Conservation (phyloP, 2,113 vertebrate species). For the Monopterus albus region DNA sequence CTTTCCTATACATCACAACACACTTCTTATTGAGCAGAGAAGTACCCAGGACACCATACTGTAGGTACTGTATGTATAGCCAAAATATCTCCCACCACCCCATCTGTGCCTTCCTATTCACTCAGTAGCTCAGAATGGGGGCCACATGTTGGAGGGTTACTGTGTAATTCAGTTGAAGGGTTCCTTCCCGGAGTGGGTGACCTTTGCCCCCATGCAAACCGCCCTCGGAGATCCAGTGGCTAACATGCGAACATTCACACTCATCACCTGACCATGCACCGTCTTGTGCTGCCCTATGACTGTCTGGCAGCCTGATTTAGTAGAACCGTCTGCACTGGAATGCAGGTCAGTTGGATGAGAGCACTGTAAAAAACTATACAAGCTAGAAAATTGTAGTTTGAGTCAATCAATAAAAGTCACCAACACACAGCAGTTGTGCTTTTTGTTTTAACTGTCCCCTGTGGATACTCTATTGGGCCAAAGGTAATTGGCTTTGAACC, state of each 20-base stretch:
- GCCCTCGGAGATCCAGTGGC: conserved; percentile 45
- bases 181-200: conserved; percentile 66
- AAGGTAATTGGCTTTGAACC: too few relatives aligned
- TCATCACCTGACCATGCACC: conserved; percentile 57
- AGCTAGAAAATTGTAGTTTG: too few relatives aligned
- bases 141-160: conserved; percentile 76
- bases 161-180: conserved; percentile 74
- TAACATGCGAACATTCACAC: conserved; percentile 48
- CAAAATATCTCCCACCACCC: not conserved
- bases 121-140: conserved; percentile 74
- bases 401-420: too few relatives aligned
- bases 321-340: not conserved
- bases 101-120: conserved; percentile 55
- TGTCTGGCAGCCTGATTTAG: not conserved
- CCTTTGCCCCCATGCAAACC: conserved; percentile 56
- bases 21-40: conserved; percentile 27
- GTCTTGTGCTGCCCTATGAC: conserved; percentile 7
- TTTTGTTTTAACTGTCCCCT: too few relatives aligned
- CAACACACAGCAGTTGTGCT: too few relatives aligned
- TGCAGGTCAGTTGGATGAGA: not conserved
- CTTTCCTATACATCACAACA: too few relatives aligned
- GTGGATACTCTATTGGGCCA: too few relatives aligned
- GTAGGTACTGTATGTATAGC: conserved; percentile 6
- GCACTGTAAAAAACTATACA: not conserved
- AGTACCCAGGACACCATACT: conserved; percentile 19